phyloP scores from a whole-genome alignment of 2,888 invertebrate genomes.

The Hirtodrosophila cameraria region DNA sequence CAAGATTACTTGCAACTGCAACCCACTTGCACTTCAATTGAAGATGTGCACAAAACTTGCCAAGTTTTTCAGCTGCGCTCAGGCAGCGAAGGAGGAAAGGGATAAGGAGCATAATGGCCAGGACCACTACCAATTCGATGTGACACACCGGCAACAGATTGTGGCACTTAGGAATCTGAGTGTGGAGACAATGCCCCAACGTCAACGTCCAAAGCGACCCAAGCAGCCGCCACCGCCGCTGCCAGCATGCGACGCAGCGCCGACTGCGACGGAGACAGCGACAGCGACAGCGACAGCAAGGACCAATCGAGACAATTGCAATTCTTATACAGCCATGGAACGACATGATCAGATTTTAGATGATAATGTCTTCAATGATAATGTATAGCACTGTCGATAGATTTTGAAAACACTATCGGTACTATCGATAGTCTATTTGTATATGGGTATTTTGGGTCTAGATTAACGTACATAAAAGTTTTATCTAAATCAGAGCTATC shows the following conservation, averaged over 20 bases:
- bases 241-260: not conserved
- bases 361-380: not conserved
- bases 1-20: not conserved
- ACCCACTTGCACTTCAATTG: not conserved
- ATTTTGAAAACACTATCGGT: too few relatives aligned
- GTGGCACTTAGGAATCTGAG: not conserved
- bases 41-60: conserved; percentile 47
- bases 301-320: conserved; percentile 12
- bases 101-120: conserved; percentile 1
- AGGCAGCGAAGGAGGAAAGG: conserved; percentile 8
- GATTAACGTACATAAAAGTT: too few relatives aligned
- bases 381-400: too few relatives aligned
- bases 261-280: not conserved
- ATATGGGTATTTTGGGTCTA: too few relatives aligned
- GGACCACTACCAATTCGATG: not conserved
- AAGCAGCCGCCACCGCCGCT: conserved; percentile 4
- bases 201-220: conserved; percentile 2
- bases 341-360: conserved; percentile 47
- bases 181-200: not conserved
- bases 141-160: not conserved
- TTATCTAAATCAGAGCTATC: too few relatives aligned
- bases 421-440: too few relatives aligned
- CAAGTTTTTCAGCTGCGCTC: conserved; percentile 44
- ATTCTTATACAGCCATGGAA: conserved; percentile 44
- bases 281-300: not conserved